Evolutionary conservation across 2,113 vertebrate genomes (phyloP), one percentile per base, ranked within the genome.

Genomic region (Calypte anna): DNA sequence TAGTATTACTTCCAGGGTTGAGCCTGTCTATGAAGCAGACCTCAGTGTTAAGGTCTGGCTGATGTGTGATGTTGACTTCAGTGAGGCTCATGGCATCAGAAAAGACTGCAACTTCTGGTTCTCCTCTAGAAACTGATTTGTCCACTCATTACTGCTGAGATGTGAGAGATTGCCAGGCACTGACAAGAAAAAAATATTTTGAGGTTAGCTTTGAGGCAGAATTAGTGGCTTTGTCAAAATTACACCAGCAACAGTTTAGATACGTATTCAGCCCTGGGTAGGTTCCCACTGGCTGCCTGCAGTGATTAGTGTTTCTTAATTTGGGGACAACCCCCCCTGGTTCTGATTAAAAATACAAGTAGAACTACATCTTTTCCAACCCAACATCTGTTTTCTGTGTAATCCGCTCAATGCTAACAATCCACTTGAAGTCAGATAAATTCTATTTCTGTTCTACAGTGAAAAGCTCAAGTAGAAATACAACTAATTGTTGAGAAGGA

Each of bases 361-460:
- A 88, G 61, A 88, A 73, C 72, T 59, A 18, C 25, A 72, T 84
- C 44, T 83, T 79, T 84, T 84, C 57, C 17, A 7, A 50, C 12
- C 25, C 46, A 85, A 62, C 89, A 92, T 96, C 91, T 91, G 93
- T 87, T 92, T 91, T 59, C 85, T 63, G 31, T 79, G 67, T 97
- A 92, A 95, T 96, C 89, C 1, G 14, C 81, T 82, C 27, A 2
- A 63, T 80, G 55, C 38, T 89, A 73, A 63, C 66, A 91, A 92
- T 80, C 54, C 51, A 44, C 38, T 85, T 85, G 76, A 27, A 85
- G 31, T 73, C 46, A 85, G 74, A 87, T 87, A 87, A 90, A 63
- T 82, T 69, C 58, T 94, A 84, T 75, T 93, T 76, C 87, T 82
- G 43, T 90, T 85, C 66, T 77, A 33, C 67, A 58, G 40, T 69